These are phyloP conservation scores for Neodiprion pinetum DNA, from an alignment of 1,140 invertebrate genomes.

Conservation along the genomic window DNA sequence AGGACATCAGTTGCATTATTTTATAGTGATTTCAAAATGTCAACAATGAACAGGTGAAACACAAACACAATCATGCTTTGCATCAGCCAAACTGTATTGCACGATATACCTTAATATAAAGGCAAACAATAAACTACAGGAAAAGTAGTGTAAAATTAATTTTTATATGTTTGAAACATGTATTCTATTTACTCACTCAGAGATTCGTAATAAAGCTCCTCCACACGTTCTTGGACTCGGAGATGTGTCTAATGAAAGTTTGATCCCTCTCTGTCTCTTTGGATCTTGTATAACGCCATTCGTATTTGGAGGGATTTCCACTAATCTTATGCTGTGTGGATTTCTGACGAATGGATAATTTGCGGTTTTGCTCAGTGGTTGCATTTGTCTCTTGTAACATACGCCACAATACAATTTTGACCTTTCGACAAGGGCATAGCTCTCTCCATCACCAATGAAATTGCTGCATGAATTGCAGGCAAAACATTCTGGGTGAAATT, in stretches of 20 bases:
- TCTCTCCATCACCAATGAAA: conserved; percentile 91
- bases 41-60: too few relatives aligned
- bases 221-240: conserved; percentile 59
- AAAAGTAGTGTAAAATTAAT: too few relatives aligned
- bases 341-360: conserved; percentile 65
- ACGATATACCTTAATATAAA: background rate
- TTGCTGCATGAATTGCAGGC: conserved; percentile 81
- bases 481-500: conserved; percentile 96
- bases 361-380: conserved; percentile 67
- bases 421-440: conserved; percentile 88
- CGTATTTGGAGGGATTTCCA: conserved; percentile 73
- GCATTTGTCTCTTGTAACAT: conserved; percentile 58
- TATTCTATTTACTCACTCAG: conserved; percentile 62
- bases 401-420: conserved; percentile 84
- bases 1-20: too few relatives aligned
- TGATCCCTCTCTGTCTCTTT: conserved; percentile 64
- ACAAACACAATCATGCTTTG: too few relatives aligned
- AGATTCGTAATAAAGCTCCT: conserved; percentile 64
- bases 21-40: too few relatives aligned
- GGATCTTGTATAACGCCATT: conserved; percentile 55
- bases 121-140: background rate
- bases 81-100: too few relatives aligned
- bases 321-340: conserved; percentile 80
- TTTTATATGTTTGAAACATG: too few relatives aligned
- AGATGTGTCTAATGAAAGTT: conserved; percentile 65